phyloP scores from a whole-genome alignment of 2,113 vertebrate species.

The Elephas maximus region DNA sequence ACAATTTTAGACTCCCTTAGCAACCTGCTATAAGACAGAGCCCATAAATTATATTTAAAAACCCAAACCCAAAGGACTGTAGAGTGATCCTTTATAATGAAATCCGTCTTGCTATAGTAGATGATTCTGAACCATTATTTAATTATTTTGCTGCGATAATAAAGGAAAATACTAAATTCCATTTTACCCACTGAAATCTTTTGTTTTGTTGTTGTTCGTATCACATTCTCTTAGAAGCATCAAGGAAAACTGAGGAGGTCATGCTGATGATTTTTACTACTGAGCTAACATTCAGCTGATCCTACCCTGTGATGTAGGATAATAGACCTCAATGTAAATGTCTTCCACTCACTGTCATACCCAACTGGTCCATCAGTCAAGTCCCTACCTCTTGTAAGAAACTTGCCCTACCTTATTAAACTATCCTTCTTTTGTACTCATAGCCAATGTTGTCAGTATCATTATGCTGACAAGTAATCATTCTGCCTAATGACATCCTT shows the following conservation, averaged over 20 bases:
- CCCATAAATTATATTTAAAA: conserved; percentile 73
- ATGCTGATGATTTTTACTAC: conserved; percentile 33
- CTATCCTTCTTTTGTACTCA: not conserved
- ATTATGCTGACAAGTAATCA: not conserved
- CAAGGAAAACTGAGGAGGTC: conserved; percentile 28
- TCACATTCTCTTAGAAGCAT: conserved; percentile 39
- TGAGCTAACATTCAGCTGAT: not conserved
- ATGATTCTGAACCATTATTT: conserved; percentile 54
- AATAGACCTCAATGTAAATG: accelerated
- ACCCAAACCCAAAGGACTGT: conserved; percentile 57
- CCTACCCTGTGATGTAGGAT: not conserved
- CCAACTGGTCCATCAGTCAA: accelerated
- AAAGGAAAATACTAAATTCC: conserved; percentile 43
- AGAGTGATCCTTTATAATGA: conserved; percentile 67
- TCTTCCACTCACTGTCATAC: too few species aligned
- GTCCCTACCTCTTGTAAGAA: accelerated
- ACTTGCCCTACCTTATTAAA: not conserved
- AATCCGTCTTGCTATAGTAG: conserved; percentile 1
- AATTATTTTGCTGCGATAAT: conserved; percentile 66
- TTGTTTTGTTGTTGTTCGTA: conserved; percentile 7
- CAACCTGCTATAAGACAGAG: conserved; percentile 31
- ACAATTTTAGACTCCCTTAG: conserved; percentile 49
- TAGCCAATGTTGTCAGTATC: not conserved
- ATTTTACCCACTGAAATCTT: not conserved
- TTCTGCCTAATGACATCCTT: not conserved